Evolutionary conservation across 1,140 invertebrate species (phyloP).

Genomic region (Hyposmocoma kahamanoa): DNA sequence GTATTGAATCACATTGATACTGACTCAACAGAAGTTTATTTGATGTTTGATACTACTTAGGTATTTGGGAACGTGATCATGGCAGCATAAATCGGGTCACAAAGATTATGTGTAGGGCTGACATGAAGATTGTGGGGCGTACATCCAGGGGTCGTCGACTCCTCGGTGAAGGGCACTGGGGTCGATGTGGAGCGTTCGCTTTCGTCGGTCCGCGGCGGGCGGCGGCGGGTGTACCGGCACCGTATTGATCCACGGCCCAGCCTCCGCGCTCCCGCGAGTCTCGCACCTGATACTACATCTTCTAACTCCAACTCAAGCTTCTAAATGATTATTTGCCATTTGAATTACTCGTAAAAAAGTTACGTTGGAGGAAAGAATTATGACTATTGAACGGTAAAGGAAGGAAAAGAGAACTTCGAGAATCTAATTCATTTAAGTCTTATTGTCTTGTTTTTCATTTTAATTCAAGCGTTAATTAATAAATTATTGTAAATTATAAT

Average conservation of each 20-base stretch:
- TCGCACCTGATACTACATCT: neutral
- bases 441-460: no score
- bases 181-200: constrained; percentile 65
- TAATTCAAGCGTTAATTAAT: no score
- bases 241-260: constrained; percentile 42
- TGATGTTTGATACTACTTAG: no score
- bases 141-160: constrained; percentile 56
- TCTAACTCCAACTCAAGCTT: constrained; percentile 10
- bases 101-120: constrained; percentile 44
- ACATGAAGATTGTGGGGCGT: constrained; percentile 13
- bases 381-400: no score
- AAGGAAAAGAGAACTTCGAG: no score
- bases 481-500: no score
- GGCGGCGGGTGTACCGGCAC: constrained; percentile 22
- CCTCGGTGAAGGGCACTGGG: constrained; percentile 64
- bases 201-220: constrained; percentile 51
- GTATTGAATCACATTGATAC: no score
- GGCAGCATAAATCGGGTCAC: constrained; percentile 49
- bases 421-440: no score
- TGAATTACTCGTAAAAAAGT: no score
- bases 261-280: constrained; percentile 36
- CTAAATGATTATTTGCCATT: constrained; percentile 15
- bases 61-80: constrained; percentile 16
- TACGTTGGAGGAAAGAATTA: no score
- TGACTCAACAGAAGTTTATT: no score